phyloP scores from a whole-genome alignment of 2,797 vertebrate species.

The Pseudopleuronectes americanus region DNA sequence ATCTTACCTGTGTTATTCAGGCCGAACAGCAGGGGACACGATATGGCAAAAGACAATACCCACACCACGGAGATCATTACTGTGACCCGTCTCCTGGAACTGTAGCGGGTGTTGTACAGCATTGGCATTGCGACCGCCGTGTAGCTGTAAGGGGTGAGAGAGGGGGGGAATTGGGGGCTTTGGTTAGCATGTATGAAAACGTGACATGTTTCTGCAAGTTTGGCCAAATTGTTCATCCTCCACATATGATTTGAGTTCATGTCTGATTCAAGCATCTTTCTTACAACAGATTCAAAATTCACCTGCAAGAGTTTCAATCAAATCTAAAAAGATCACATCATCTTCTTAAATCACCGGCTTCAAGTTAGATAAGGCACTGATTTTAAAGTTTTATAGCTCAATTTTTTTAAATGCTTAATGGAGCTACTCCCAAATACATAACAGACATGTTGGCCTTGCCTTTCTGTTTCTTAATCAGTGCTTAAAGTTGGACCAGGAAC shows the following conservation, averaged over 20 bases:
- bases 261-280: not conserved
- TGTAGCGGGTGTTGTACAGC: conserved; percentile 99
- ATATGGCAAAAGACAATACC: conserved; percentile 98
- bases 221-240: too few relatives aligned
- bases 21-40: conserved; percentile 95
- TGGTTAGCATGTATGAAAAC: not conserved
- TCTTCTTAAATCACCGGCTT: too few relatives aligned
- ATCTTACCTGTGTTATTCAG: conserved; percentile 94
- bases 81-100: conserved; percentile 95
- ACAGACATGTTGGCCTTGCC: not conserved
- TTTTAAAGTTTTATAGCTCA: too few relatives aligned
- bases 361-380: too few relatives aligned
- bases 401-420: too few relatives aligned
- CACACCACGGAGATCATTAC: conserved; percentile 97
- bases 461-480: not conserved
- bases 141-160: conserved; percentile 84
- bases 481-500: conserved; percentile 11
- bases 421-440: too few relatives aligned
- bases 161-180: not conserved
- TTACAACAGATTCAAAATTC: too few relatives aligned
- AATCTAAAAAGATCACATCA: too few relatives aligned
- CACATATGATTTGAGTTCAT: too few relatives aligned
- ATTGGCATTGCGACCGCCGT: conserved; percentile 99
- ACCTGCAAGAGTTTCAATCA: too few relatives aligned
- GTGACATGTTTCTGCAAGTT: not conserved